Evolutionary conservation across 2,797 vertebrate genomes (phyloP).

Genomic region (Mormyrops attenuatus): DNA sequence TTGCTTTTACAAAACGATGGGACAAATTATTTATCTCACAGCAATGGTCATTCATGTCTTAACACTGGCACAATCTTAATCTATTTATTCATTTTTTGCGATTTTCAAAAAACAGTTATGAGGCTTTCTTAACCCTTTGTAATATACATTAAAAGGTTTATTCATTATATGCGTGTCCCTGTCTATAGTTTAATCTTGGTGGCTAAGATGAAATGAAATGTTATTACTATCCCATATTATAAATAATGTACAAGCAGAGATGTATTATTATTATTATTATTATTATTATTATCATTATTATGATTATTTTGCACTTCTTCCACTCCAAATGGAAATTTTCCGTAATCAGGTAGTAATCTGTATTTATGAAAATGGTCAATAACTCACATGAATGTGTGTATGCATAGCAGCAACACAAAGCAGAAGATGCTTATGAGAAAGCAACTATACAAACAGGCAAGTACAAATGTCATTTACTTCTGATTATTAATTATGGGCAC

Average conservation of each 20-base stretch:
- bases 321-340: not conserved
- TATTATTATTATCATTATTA: not conserved
- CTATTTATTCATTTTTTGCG: not conserved
- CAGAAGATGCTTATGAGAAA: not conserved
- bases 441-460: not conserved
- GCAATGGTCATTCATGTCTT: not conserved
- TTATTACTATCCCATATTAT: not conserved
- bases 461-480: not conserved
- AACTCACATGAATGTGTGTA: not conserved
- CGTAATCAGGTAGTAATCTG: not conserved
- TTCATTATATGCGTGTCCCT: not conserved
- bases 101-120: not conserved
- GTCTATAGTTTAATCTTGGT: not conserved
- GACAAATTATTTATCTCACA: not conserved
- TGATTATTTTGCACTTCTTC: not conserved
- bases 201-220: not conserved
- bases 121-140: not conserved
- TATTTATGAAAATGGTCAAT: not conserved
- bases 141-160: not conserved
- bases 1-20: not conserved
- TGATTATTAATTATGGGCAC: not conserved
- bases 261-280: not conserved
- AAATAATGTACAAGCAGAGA: not conserved
- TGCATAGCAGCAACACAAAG: not conserved
- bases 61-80: not conserved